These are phyloP conservation scores for Ophioderma brevispina DNA, from an alignment of 35 echinoderm and acorn worm species.

Conservation along the genomic window DNA sequence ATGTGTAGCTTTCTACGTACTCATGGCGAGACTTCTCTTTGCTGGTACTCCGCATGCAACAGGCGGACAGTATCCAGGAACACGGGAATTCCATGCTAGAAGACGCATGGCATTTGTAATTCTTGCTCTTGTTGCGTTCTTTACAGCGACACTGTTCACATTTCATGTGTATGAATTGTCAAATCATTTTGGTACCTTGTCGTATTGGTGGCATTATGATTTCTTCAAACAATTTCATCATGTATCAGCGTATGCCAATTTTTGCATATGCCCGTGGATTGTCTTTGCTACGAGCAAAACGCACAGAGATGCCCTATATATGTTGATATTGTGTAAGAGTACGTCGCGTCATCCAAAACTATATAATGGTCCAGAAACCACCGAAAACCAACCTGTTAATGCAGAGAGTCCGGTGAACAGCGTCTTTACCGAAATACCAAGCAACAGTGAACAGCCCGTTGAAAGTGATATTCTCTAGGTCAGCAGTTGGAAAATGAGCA, in stretches of 20 bases:
- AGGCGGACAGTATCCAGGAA: not conserved
- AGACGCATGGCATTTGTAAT: not conserved
- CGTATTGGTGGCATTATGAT: not conserved
- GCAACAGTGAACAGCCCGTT: not conserved
- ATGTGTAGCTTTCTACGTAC: not conserved
- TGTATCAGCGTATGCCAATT: not conserved
- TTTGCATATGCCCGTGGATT: not conserved
- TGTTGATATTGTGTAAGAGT: not conserved
- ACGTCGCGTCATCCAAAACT: not conserved
- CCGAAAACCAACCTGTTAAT: not conserved
- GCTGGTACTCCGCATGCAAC: not conserved
- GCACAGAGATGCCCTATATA: not conserved
- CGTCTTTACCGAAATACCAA: not conserved
- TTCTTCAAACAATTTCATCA: constrained; percentile 3
- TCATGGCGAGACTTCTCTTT: not conserved
- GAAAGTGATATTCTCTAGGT: not conserved
- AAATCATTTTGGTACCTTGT: not conserved
- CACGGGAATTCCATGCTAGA: not conserved
- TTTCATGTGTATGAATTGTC: not conserved
- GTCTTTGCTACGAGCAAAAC: not conserved
- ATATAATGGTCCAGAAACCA: too few relatives aligned
- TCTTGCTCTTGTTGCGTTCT: not conserved
- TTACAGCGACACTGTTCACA: not conserved
- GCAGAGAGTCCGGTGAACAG: not conserved
- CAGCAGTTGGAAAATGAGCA: too few relatives aligned